Conservation (phyloP, 1,140 invertebrate genomes). For the Magallana angulata region DNA sequence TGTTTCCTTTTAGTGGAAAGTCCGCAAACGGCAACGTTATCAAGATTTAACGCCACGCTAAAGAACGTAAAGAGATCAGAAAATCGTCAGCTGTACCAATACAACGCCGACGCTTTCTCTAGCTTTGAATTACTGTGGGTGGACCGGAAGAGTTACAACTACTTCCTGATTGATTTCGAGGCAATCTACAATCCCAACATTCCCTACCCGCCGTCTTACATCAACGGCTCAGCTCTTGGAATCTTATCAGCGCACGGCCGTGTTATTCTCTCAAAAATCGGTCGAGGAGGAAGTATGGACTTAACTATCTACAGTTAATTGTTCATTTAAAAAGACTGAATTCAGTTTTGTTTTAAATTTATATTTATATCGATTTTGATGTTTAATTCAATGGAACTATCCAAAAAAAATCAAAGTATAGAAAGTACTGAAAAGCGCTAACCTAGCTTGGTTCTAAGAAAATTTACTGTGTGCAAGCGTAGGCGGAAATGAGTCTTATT, state of each 20-base stretch:
- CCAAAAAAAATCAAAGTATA: too few species aligned
- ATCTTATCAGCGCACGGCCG: background rate
- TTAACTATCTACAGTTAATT: too few species aligned
- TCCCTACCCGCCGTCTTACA: slow-evolving; percentile 1
- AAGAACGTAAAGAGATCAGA: background rate
- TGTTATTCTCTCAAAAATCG: background rate
- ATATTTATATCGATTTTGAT: too few species aligned
- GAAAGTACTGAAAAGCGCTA: too few species aligned
- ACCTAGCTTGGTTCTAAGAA: too few species aligned
- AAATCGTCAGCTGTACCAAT: background rate
- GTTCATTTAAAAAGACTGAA: too few species aligned
- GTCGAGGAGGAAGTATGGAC: background rate
- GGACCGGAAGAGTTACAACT: slow-evolving; percentile 2
- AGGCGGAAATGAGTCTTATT: too few species aligned
- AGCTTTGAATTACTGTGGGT: background rate
- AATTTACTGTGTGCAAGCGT: too few species aligned
- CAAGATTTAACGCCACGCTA: background rate
- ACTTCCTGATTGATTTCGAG: slow-evolving; percentile 1
- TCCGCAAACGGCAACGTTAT: background rate
- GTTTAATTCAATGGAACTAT: too few species aligned
- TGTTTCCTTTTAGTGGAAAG: too few species aligned
- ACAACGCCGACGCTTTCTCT: background rate
- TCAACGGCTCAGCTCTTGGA: background rate
- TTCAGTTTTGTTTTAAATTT: too few species aligned
- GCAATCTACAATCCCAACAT: background rate